Conservation (phyloP, 1,140 invertebrate genomes). For the Mercenaria mercenaria region DNA sequence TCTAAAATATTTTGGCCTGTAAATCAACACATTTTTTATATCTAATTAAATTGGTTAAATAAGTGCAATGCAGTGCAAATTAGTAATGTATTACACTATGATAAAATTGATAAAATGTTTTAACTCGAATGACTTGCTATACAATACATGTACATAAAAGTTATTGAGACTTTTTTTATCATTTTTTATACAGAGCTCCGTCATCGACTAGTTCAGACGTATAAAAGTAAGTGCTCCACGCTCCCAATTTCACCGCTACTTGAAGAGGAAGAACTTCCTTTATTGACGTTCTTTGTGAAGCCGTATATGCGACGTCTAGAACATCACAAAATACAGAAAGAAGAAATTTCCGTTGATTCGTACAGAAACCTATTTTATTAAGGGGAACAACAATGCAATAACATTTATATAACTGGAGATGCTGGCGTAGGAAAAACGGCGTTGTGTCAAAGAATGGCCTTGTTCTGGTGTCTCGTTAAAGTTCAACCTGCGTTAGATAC, state of each 20-base stretch:
- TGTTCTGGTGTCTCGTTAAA: neutral
- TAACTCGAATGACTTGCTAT: no score
- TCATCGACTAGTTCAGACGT: neutral
- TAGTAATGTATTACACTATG: no score
- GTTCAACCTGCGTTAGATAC: neutral
- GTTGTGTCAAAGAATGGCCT: constrained; percentile 23
- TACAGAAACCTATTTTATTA: neutral
- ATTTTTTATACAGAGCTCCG: neutral
- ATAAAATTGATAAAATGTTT: no score
- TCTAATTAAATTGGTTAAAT: no score
- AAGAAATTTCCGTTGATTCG: neutral
- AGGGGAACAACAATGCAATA: neutral
- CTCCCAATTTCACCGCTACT: neutral
- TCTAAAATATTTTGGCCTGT: no score
- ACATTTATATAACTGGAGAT: constrained; percentile 27
- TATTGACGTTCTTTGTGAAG: neutral
- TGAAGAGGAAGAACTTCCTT: neutral
- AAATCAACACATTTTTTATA: no score
- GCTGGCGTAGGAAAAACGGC: constrained; percentile 36
- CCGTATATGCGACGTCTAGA: neutral
- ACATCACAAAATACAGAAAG: neutral
- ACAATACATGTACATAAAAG: no score
- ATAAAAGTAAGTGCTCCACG: neutral
- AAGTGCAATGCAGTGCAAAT: no score
- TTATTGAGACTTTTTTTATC: no score